Conservation (phyloP, 2,113 vertebrate genomes). For the Solea senegalensis region DNA sequence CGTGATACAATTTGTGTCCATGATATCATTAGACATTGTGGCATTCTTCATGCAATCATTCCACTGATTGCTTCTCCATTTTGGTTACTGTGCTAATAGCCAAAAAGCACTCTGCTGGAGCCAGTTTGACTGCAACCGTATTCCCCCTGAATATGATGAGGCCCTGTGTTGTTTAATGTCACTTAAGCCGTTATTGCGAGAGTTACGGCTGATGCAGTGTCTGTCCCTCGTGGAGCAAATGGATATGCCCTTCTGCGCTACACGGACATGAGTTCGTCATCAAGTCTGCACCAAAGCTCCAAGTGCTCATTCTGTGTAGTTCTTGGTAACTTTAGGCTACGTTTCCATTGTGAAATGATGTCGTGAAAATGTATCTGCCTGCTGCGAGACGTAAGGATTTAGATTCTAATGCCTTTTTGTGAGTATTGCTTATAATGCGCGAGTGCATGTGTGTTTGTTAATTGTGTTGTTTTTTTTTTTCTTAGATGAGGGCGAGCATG, state of each 20-base stretch:
- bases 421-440: neutral
- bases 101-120: conserved; percentile 54
- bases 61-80: conserved; percentile 43
- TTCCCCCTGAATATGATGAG: conserved; percentile 47
- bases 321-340: neutral
- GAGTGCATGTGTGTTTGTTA: neutral
- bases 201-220: conserved; percentile 56
- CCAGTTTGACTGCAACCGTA: conserved; percentile 53
- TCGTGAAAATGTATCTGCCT: conserved; percentile 1
- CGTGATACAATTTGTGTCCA: conserved; percentile 29
- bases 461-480: conserved; percentile 23
- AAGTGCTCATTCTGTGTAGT: conserved; percentile 20
- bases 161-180: conserved; percentile 61
- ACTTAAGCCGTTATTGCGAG: conserved; percentile 59
- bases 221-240: conserved; percentile 41
- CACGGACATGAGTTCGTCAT: conserved; percentile 22
- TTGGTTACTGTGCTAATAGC: conserved; percentile 51
- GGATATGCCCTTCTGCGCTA: conserved; percentile 36
- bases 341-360: neutral
- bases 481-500: conserved; percentile 36
- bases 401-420: neutral
- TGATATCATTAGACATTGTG: conserved; percentile 38
- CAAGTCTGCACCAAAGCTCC: conserved; percentile 24
- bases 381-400: conserved; percentile 6
- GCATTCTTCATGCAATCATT: conserved; percentile 28